A percentile compares a stretch with the other conserved stretches of the same genome.
Conservation (phyloP, 2,797 vertebrate genomes). For the Coregonus ussuriensis region DNA sequence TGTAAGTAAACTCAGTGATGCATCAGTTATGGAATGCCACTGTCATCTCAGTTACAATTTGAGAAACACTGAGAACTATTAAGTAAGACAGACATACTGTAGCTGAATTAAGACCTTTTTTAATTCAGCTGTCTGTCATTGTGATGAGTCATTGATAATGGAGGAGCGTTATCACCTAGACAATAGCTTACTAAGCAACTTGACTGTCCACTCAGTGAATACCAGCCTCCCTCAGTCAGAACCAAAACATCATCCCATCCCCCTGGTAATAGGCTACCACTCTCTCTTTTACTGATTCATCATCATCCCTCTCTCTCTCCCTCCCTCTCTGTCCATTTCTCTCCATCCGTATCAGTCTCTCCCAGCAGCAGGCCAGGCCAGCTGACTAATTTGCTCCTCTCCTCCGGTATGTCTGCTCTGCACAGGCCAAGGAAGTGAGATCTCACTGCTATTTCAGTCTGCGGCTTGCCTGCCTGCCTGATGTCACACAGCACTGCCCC, state of each 20-base stretch:
- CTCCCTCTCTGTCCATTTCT: constrained; percentile 27
- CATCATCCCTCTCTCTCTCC: constrained; percentile 27
- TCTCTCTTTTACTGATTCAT: constrained; percentile 61
- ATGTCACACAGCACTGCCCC: constrained; percentile 59
- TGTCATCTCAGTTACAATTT: too few species aligned
- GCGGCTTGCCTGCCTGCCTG: constrained; percentile 44
- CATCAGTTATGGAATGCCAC: too few species aligned
- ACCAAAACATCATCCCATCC: constrained; percentile 32
- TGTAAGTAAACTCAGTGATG: too few species aligned
- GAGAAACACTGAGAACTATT: too few species aligned
- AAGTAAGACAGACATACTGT: too few species aligned
- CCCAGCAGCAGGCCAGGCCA: constrained; percentile 44
- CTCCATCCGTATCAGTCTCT: constrained; percentile 55
- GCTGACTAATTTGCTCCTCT: constrained; percentile 66
- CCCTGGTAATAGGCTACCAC: constrained; percentile 25
- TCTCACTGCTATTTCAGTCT: constrained; percentile 70
- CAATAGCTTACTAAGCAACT: constrained; percentile 74
- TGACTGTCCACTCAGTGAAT: constrained; percentile 39
- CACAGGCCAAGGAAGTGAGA: constrained; percentile 58
- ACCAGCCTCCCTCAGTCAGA: constrained; percentile 51
- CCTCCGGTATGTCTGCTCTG: constrained; percentile 46
- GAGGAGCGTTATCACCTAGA: constrained; percentile 61
- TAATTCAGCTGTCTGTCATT: neutral
- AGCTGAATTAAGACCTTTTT: neutral
- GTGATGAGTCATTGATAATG: constrained; percentile 63